Percentiles rank a stretch among this genome's conserved stretches.
Conservation (phyloP, 2,888 invertebrate genomes). For the Augochlorella aurata region DNA sequence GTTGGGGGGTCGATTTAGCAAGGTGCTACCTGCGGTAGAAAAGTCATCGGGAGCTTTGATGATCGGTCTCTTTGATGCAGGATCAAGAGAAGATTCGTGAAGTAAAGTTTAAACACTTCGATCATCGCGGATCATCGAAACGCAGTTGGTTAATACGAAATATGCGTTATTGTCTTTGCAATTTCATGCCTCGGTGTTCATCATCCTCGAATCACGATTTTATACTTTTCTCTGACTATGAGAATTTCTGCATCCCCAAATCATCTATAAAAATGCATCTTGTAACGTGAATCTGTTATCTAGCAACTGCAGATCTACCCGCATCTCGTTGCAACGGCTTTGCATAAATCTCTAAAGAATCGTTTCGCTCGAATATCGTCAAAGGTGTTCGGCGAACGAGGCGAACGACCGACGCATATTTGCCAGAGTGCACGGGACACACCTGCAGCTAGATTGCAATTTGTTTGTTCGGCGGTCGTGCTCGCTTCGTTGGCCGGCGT, state of each 20-base stretch:
- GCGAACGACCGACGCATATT: slow-evolving; percentile 24
- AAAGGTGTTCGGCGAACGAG: background rate
- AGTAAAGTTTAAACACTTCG: too few species aligned
- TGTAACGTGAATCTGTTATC: background rate
- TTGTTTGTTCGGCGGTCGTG: slow-evolving; percentile 42
- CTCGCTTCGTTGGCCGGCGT: slow-evolving; percentile 29
- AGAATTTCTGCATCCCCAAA: background rate
- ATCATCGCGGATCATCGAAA: too few species aligned
- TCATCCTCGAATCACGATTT: too few species aligned
- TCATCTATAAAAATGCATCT: background rate
- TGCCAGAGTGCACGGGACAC: slow-evolving; percentile 22
- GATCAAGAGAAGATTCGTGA: too few species aligned
- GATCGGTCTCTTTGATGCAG: too few species aligned
- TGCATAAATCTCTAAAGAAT: background rate
- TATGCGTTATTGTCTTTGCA: too few species aligned
- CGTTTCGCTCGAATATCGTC: background rate
- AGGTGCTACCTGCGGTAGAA: too few species aligned
- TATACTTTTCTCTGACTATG: background rate
- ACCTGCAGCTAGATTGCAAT: slow-evolving; percentile 48
- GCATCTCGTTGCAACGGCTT: too few species aligned
- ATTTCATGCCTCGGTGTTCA: too few species aligned
- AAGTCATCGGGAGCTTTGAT: too few species aligned
- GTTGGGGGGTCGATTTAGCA: too few species aligned
- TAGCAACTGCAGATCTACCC: background rate
- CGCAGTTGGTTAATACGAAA: too few species aligned